Evolutionary conservation across 1,140 invertebrate species (phyloP), one percentile per base, ranked within the genome.

Genomic region (Chionoecetes opilio): DNA sequence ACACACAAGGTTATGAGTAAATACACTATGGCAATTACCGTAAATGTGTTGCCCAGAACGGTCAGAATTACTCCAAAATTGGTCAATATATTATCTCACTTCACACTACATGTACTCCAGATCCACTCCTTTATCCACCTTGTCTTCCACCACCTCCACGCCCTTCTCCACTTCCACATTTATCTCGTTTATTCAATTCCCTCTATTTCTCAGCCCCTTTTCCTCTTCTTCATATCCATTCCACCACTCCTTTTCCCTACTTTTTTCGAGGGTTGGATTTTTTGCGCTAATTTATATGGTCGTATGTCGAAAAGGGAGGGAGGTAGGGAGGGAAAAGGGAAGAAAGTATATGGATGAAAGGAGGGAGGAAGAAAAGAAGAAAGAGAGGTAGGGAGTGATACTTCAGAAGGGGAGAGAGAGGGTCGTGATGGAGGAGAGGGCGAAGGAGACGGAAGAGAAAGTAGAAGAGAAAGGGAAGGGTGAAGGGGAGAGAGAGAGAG

Each of bases 21-120:
- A 75, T 75, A 75, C 63, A n/a, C 63, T 75, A 75, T 21, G 21
- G 63, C 63, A 75, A n/a, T 75, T 75, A 75, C n/a, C 63, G 63
- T 75, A 75, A 75, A 75, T 75, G 63, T 26, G 63, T 75, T 75
- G 5, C 0, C 6, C 63, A 21, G 63, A 75, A 1, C n/a, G 8
- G 63, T 53, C 2, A 53, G 46, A 9, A 53, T 53, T 53, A 53
- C 21, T 53, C 46, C 38, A 14, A 17, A 53, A 17, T 53, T 11
- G 0, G 11, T 53, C 2, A 3, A 14, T 53, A 14, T 53, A 14
- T 53, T 53, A 53, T 21, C n/a, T 26, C 63, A 75, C 63, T 75
- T 21, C 63, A 75, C n/a, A 6, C 63, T 21, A 26, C 63, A 75
- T 26, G 9, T 14, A 9, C 53, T 75, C 53, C 53, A 75, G 2